Base-by-base conservation (phyloP, 2,113 vertebrate species). In the Pomatorhinus ruficollis region DNA sequence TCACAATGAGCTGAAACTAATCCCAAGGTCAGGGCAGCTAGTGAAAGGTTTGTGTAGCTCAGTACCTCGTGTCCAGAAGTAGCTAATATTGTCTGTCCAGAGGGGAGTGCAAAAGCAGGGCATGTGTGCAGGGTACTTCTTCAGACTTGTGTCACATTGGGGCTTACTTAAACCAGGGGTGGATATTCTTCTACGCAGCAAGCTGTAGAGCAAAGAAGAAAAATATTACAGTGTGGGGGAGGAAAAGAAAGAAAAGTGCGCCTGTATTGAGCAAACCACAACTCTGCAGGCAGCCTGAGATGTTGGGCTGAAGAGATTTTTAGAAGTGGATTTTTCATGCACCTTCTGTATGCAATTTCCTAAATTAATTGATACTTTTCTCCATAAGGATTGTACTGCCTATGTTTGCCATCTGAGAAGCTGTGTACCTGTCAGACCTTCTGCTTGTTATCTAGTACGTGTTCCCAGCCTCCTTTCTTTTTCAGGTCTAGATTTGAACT, bases 351-450 rank as follows among this genome's bases (percentile, higher is more conserved):
- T 63, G 47, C 16, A 74, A 74, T 83, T 92, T 92, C 19, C 47
- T 89, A 92, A 89, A 86, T 69, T 69, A 90, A 80, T 63, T 31
- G 50, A 30, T 89, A 42, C 42, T 92, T 92, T 89, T 31, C 27
- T 93, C 64, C 52, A 10, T 66, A 85, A 91, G 33, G 47, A 59
- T 89, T 87, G 17, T n/a, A 74, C 39, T 83, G 59, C 49, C 28
- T 76, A 1, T 72, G 79, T 83, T 88, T 90, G 45, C 75, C 1
- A 0, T 80, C 35, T 86, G 64, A 66, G 64, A 93, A 92, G 30
- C 42, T 59, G 21, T 74, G 64, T 76, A 86, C 92, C 75, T 95
- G 86, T 77, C 76, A 95, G 59, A 90, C 83, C 59, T 93, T 88
- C 78, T 94, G 84, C 47, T 66, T 92, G 25, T 70, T 88, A 74